Conservation (phyloP, 2,797 vertebrate species). For the Falco naumanni region DNA sequence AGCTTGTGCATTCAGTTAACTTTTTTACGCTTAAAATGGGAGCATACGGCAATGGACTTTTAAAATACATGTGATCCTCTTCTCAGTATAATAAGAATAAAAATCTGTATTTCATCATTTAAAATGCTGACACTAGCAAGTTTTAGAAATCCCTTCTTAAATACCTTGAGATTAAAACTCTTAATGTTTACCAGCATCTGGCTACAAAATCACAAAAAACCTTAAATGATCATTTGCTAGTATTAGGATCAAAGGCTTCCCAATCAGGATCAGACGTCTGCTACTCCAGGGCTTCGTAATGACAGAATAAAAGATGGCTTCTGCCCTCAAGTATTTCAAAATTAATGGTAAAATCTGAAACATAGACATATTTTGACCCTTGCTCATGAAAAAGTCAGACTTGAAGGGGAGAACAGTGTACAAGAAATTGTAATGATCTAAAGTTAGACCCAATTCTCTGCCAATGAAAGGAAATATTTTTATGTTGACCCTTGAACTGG, state of each 20-base stretch:
- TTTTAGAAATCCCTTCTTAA: constrained; percentile 26
- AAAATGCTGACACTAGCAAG: neutral
- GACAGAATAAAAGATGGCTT: constrained; percentile 5
- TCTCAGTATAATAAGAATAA: neutral
- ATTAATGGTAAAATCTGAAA: neutral
- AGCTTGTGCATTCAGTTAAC: neutral
- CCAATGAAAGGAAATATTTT: neutral
- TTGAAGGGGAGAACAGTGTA: neutral
- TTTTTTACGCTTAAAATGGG: neutral
- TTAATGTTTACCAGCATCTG: neutral
- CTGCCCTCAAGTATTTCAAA: neutral
- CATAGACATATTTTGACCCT: neutral
- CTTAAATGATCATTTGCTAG: neutral
- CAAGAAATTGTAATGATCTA: neutral
- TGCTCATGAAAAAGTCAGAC: neutral
- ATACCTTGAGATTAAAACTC: neutral
- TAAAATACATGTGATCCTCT: neutral
- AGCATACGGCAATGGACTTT: neutral
- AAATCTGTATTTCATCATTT: neutral
- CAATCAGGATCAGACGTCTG: neutral
- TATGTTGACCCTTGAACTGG: neutral
- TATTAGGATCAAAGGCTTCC: constrained; percentile 12
- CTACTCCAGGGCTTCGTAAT: neutral
- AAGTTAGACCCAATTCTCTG: neutral
- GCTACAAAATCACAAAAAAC: constrained; percentile 1